phyloP scores from a whole-genome alignment of 2,113 vertebrate genomes.

The Psittacus erithacus region DNA sequence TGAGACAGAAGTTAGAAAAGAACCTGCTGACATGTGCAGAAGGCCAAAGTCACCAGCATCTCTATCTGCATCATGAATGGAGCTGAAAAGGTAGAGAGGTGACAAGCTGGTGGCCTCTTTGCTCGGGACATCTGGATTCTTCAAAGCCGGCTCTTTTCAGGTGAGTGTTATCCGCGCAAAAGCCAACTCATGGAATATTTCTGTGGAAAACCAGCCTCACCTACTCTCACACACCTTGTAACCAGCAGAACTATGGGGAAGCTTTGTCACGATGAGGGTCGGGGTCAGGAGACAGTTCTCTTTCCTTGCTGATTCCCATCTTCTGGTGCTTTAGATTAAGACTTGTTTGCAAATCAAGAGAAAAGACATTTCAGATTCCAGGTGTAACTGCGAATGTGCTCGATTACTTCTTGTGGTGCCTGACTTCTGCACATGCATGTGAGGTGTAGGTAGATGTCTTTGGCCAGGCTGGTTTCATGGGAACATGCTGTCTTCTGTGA shows the following conservation, averaged over 20 bases:
- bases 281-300: neutral
- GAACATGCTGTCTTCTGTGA: neutral
- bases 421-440: neutral
- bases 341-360: neutral
- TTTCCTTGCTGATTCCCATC: neutral
- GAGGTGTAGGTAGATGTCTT: neutral
- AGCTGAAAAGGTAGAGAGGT: neutral
- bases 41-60: neutral
- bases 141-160: neutral
- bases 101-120: neutral
- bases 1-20: neutral
- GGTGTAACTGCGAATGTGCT: accelerated
- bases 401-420: neutral
- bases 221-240: neutral
- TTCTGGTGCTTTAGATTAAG: neutral
- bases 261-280: neutral
- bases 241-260: neutral
- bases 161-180: neutral
- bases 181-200: neutral
- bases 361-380: neutral
- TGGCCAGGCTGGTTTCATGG: neutral
- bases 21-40: neutral
- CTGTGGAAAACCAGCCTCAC: neutral
- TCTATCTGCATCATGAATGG: neutral
- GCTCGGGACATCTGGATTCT: neutral